phyloP scores from a whole-genome alignment of 2,888 invertebrate species.

The Lasioglossum morio region DNA sequence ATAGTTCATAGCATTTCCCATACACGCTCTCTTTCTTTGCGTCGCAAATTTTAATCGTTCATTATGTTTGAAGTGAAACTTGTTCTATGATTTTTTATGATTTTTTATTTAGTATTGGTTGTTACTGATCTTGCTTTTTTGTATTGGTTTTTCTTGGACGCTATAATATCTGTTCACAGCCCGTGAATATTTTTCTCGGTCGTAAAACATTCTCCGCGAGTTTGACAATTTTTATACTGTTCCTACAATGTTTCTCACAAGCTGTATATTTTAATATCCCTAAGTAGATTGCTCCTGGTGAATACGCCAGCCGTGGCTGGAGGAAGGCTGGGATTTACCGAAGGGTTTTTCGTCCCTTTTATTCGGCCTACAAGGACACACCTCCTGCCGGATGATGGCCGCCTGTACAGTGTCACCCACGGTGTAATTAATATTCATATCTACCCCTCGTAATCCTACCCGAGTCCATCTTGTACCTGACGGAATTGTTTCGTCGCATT shows the following conservation, averaged over 20 bases:
- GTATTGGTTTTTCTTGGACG: background rate
- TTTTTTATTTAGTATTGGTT: too few relatives aligned
- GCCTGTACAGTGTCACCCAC: slow-evolving; percentile 82
- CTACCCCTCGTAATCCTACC: slow-evolving; percentile 64
- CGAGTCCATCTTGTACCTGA: background rate
- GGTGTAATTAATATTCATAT: slow-evolving; percentile 84
- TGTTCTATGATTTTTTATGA: too few relatives aligned
- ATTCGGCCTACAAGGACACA: slow-evolving; percentile 68
- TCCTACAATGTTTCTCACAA: background rate
- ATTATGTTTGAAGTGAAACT: too few relatives aligned
- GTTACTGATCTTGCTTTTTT: too few relatives aligned
- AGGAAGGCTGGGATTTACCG: background rate
- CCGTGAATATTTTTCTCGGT: background rate
- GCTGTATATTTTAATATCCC: background rate
- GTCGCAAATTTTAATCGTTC: too few relatives aligned
- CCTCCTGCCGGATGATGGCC: slow-evolving; percentile 77
- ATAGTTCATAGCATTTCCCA: too few relatives aligned
- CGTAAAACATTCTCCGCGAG: background rate
- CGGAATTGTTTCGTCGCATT: too few relatives aligned
- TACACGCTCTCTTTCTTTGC: too few relatives aligned
- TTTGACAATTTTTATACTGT: background rate
- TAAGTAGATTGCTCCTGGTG: background rate
- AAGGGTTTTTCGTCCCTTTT: slow-evolving; percentile 60
- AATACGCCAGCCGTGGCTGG: background rate
- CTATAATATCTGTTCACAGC: background rate